phyloP scores from a whole-genome alignment of 2,888 invertebrate genomes.

The Phanerotoma sp. region DNA sequence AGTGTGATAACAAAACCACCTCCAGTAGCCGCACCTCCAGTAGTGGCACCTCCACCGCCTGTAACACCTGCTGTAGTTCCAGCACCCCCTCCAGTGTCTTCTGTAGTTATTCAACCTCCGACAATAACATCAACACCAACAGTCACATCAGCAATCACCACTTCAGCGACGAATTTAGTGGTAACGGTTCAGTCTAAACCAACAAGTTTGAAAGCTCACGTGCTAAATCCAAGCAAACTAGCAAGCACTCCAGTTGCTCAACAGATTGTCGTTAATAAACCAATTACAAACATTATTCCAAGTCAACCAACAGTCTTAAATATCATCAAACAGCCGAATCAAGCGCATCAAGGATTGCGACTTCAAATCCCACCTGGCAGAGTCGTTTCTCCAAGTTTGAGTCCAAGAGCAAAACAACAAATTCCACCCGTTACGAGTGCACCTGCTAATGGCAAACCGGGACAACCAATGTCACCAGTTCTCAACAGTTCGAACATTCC shows the following conservation, averaged over 20 bases:
- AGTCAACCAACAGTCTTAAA: conserved; percentile 47
- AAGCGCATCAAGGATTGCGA: conserved; percentile 46
- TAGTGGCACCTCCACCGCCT: conserved; percentile 42
- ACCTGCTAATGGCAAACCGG: conserved; percentile 44
- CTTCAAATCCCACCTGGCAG: conserved; percentile 47
- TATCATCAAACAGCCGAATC: conserved; percentile 47
- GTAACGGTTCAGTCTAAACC: conserved; percentile 49
- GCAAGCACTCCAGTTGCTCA: conserved; percentile 35
- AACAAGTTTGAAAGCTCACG: conserved; percentile 67
- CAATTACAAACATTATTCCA: conserved; percentile 40
- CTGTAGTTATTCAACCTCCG: conserved; percentile 39
- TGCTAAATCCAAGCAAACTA: conserved; percentile 59
- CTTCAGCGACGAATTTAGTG: conserved; percentile 22
- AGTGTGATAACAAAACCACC: conserved; percentile 49
- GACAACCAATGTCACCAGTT: conserved; percentile 54
- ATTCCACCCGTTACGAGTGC: conserved; percentile 34
- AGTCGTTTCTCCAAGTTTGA: conserved; percentile 48
- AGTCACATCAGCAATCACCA: conserved; percentile 31
- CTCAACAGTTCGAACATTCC: conserved; percentile 48
- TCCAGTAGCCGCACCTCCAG: too few species aligned
- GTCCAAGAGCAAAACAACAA: conserved; percentile 44
- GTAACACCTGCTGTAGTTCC: conserved; percentile 42
- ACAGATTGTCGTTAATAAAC: conserved; percentile 45
- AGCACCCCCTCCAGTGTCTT: conserved; percentile 37
- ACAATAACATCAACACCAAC: conserved; percentile 34